phyloP scores from a whole-genome alignment of 2,888 invertebrate species.

The Cataglyphis albicans region DNA sequence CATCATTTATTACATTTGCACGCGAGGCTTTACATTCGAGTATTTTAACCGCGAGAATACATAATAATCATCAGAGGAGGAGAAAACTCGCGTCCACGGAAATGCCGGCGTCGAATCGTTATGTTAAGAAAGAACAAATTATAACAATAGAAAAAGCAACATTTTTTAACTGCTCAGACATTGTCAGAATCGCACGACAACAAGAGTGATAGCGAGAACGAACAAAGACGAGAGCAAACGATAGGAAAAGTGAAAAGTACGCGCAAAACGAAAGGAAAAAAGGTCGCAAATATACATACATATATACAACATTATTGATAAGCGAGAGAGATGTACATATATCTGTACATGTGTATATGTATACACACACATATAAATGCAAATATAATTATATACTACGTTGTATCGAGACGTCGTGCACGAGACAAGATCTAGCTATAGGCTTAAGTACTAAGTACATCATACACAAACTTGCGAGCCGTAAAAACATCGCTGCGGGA shows the following conservation, averaged over 20 bases:
- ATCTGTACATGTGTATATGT: conserved; percentile 47
- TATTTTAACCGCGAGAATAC: conserved; percentile 4
- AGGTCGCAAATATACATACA: not conserved
- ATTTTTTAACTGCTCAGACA: not conserved
- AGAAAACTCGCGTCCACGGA: not conserved
- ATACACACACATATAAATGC: conserved; percentile 51
- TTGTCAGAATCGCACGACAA: not conserved
- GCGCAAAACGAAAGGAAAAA: not conserved
- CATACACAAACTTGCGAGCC: conserved; percentile 58
- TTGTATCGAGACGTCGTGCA: conserved; percentile 64
- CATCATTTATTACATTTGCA: not conserved
- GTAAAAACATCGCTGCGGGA: conserved; percentile 48
- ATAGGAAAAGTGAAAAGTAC: not conserved
- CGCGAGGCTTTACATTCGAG: conserved; percentile 1
- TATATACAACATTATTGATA: conserved; percentile 58
- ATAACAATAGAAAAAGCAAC: not conserved
- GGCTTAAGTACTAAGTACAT: conserved; percentile 53
- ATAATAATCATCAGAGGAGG: not conserved
- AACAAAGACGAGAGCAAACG: not conserved
- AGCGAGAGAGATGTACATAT: conserved; percentile 63
- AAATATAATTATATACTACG: conserved; percentile 58
- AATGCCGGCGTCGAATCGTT: conserved; percentile 17
- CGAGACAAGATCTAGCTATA: conserved; percentile 56
- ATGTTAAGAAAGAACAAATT: not conserved
- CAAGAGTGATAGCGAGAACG: not conserved